phyloP scores from a whole-genome alignment of 2,888 invertebrate species.

The Theretra japonica region DNA sequence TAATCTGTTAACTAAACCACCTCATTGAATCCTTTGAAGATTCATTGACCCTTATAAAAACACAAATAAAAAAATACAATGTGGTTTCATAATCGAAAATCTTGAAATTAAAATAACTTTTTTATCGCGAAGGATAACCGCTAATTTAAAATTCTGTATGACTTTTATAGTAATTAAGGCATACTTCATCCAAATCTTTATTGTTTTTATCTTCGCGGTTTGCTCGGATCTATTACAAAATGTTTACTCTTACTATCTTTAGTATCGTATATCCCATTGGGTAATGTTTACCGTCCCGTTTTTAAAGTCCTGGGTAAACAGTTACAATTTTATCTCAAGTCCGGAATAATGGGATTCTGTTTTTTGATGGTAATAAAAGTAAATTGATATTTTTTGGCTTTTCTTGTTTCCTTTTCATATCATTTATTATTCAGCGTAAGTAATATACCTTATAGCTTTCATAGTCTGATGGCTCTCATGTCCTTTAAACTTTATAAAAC shows the following conservation, averaged over 20 bases:
- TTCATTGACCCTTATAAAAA: too few relatives aligned
- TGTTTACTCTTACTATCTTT: conserved; percentile 11
- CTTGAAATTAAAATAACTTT: too few relatives aligned
- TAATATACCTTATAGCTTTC: too few relatives aligned
- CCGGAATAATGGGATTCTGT: not conserved
- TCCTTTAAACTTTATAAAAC: too few relatives aligned
- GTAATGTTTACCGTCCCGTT: conserved; percentile 14
- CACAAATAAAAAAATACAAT: too few relatives aligned
- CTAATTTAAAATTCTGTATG: too few relatives aligned
- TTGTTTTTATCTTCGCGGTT: not conserved
- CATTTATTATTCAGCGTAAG: too few relatives aligned
- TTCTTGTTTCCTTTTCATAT: not conserved
- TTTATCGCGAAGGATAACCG: too few relatives aligned
- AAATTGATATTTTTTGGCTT: not conserved
- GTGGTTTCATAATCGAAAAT: too few relatives aligned
- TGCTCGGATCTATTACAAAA: conserved; percentile 7
- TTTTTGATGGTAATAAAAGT: not conserved
- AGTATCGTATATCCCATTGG: conserved; percentile 1
- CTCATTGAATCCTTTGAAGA: too few relatives aligned
- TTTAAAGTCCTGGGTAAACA: conserved; percentile 26
- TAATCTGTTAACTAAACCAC: too few relatives aligned
- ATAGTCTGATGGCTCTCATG: too few relatives aligned
- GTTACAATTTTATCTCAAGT: conserved; percentile 32
- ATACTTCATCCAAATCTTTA: conserved; percentile 16
- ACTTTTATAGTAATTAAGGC: not conserved